phyloP scores from a whole-genome alignment of 2,113 vertebrate genomes.

The Aptenodytes patagonicus region DNA sequence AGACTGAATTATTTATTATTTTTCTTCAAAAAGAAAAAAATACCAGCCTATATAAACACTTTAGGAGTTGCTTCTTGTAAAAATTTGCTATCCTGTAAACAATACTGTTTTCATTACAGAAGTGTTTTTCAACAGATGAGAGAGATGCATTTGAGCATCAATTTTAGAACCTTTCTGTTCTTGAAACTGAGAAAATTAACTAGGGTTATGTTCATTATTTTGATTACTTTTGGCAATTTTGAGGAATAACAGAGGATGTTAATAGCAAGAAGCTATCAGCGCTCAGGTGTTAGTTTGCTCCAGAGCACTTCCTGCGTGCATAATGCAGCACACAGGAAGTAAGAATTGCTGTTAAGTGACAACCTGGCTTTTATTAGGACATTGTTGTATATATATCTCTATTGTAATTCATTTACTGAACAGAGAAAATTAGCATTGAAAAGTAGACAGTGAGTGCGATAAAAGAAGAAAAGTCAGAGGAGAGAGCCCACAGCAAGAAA shows the following conservation, averaged over 20 bases:
- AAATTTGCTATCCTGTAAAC: not conserved
- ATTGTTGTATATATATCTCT: not conserved
- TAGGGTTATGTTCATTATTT: not conserved
- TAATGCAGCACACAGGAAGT: not conserved
- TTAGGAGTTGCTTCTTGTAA: not conserved
- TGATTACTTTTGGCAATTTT: not conserved
- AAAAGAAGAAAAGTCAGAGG: not conserved
- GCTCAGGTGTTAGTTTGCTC: not conserved
- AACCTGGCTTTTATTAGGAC: not conserved
- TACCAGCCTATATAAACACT: not conserved
- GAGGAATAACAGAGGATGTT: not conserved
- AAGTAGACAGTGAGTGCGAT: not conserved
- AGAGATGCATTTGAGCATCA: not conserved
- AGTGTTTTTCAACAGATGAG: not conserved
- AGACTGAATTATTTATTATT: not conserved
- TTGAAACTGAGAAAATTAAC: not conserved
- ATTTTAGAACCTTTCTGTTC: not conserved
- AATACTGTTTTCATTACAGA: not conserved
- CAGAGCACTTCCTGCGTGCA: not conserved
- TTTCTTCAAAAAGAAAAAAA: not conserved
- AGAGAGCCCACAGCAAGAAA: not conserved
- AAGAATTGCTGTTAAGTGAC: not conserved
- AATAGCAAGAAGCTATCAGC: not conserved
- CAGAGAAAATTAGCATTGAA: not conserved
- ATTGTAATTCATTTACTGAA: not conserved